These are phyloP conservation scores for Numenius arquata DNA, from an alignment of 2,113 vertebrate genomes.

Conservation along the genomic window DNA sequence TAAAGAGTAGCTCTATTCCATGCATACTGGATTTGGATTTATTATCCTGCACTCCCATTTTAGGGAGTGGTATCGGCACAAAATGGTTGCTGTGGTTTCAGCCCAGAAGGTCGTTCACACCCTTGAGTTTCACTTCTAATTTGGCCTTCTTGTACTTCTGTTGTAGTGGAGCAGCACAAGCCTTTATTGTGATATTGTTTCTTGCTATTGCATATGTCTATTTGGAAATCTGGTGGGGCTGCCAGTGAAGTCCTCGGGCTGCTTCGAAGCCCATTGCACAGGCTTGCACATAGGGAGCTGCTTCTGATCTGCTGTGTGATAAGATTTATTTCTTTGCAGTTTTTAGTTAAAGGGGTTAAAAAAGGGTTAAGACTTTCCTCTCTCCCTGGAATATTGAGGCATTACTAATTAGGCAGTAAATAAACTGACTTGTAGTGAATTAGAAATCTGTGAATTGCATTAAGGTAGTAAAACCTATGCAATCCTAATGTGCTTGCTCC, in stretches of 20 bases:
- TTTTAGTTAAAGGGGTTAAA: neutral
- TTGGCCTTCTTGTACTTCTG: neutral
- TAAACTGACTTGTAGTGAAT: neutral
- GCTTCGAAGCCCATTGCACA: neutral
- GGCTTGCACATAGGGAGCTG: neutral
- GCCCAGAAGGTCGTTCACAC: neutral
- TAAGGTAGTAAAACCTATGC: neutral
- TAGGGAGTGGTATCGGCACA: neutral
- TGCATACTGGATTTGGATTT: neutral
- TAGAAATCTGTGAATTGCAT: neutral
- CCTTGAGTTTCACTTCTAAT: neutral
- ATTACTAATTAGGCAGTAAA: neutral
- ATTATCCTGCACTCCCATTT: neutral
- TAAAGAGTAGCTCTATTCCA: neutral
- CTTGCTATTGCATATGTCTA: neutral
- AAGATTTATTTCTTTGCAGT: neutral
- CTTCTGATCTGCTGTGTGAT: neutral
- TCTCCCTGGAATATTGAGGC: neutral
- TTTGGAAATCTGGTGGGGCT: neutral
- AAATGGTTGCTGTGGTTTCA: neutral
- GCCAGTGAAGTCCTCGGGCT: neutral
- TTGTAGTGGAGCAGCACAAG: fast-evolving
- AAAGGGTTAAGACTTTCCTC: neutral
- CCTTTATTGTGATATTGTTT: neutral
- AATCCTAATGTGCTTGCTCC: neutral